Conservation (phyloP, 1,140 invertebrate species). For the Dendrolimus kikuchii region DNA sequence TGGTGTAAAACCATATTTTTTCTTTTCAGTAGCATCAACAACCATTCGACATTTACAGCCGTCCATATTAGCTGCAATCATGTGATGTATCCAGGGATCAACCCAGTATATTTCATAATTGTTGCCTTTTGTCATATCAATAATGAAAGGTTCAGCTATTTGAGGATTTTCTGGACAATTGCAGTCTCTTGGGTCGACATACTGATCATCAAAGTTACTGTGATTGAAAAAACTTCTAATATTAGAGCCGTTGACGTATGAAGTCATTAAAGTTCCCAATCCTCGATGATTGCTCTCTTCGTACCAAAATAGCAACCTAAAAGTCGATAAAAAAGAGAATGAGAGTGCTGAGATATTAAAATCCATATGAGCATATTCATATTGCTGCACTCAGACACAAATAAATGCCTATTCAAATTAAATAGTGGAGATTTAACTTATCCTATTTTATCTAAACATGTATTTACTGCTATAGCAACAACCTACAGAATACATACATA, state of each 20-base stretch:
- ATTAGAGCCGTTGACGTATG: slow-evolving; percentile 72
- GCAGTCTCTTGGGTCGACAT: slow-evolving; percentile 43
- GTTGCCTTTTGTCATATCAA: slow-evolving; percentile 75
- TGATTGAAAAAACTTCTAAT: slow-evolving; percentile 75
- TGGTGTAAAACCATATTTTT: slow-evolving; percentile 70
- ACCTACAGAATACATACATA: no score
- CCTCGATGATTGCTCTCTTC: slow-evolving; percentile 75
- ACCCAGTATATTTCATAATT: slow-evolving; percentile 78
- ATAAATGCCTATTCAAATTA: no score
- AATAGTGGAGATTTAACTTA: no score
- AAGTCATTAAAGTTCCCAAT: slow-evolving; percentile 76
- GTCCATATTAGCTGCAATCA: slow-evolving; percentile 77
- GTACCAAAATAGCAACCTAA: slow-evolving; percentile 81
- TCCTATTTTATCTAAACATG: no score
- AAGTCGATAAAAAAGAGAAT: slow-evolving; percentile 20
- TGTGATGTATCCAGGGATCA: slow-evolving; percentile 73
- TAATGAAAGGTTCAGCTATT: slow-evolving; percentile 75
- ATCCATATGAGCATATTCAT: no score
- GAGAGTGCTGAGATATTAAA: no score
- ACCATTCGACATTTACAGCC: slow-evolving; percentile 79
- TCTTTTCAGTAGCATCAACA: slow-evolving; percentile 66
- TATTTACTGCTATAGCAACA: no score
- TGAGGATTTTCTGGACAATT: slow-evolving; percentile 75
- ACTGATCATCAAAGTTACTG: slow-evolving; percentile 30
- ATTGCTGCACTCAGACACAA: no score